A percentile compares a stretch with the other conserved stretches of the same genome.
phyloP scores from a whole-genome alignment of 1,140 invertebrate species.

The Harlomillsia oculata region DNA sequence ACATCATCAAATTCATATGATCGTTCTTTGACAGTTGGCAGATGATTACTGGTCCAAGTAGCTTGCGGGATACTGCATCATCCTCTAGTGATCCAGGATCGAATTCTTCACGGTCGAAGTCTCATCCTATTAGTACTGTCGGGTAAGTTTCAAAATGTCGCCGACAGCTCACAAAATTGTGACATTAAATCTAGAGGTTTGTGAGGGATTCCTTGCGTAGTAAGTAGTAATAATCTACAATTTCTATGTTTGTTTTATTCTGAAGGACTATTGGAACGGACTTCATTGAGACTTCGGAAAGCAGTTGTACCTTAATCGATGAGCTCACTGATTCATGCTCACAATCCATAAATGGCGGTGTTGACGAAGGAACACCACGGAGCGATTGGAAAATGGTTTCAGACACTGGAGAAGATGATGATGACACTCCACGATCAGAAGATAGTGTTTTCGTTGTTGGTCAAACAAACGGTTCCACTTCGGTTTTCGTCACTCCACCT shows the following conservation, averaged over 20 bases:
- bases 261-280: conserved; percentile 3
- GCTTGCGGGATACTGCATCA: conserved; percentile 50
- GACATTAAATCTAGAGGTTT: too few relatives aligned
- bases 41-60: conserved; percentile 56
- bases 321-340: conserved; percentile 23
- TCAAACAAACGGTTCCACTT: background rate
- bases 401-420: conserved; percentile 15
- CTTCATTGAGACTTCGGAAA: conserved; percentile 21
- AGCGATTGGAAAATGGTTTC: conserved; percentile 5
- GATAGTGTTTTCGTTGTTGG: conserved; percentile 12
- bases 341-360: too few relatives aligned
- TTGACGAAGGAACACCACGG: background rate
- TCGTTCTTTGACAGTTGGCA: conserved; percentile 50
- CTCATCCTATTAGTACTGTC: conserved; percentile 27
- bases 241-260: background rate
- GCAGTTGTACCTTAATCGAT: conserved; percentile 32
- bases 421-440: background rate
- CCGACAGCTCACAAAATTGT: too few relatives aligned
- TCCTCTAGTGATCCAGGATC: conserved; percentile 41
- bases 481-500: background rate
- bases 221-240: too few relatives aligned
- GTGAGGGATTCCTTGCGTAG: too few relatives aligned
- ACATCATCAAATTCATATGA: background rate
- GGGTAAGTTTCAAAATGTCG: conserved; percentile 27
- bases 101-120: conserved; percentile 30